phyloP scores from a whole-genome alignment of 35 echinoderm and acorn worm genomes.

The Amphiura filiformis region DNA sequence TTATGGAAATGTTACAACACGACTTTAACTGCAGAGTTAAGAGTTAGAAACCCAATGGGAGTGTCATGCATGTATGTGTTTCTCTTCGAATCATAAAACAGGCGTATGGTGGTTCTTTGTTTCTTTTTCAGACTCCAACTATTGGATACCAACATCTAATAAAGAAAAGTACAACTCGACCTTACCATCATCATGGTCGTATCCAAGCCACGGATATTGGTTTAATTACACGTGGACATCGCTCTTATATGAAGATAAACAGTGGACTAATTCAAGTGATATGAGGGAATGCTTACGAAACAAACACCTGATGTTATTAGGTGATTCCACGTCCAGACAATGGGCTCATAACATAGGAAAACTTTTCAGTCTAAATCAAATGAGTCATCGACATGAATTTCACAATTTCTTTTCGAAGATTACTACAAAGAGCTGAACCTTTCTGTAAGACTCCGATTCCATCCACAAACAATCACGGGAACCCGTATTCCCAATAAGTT shows the following conservation, averaged over 20 bases:
- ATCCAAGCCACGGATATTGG: too few species aligned
- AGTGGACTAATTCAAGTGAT: constrained; percentile 4
- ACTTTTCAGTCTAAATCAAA: not conserved
- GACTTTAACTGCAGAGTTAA: too few species aligned
- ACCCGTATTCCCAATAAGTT: not conserved
- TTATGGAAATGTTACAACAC: too few species aligned
- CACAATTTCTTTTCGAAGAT: not conserved
- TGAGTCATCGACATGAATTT: not conserved
- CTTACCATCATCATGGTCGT: too few species aligned
- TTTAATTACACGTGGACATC: constrained; percentile 19
- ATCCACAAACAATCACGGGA: not conserved
- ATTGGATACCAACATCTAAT: too few species aligned
- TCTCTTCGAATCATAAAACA: too few species aligned
- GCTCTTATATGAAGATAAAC: not conserved
- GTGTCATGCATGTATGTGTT: too few species aligned
- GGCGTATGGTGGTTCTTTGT: too few species aligned
- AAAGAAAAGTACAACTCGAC: too few species aligned
- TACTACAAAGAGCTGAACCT: not conserved
- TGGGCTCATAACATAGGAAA: not conserved
- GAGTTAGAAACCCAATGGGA: too few species aligned
- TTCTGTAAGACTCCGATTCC: not conserved
- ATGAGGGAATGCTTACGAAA: constrained; percentile 8
- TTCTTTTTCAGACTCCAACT: too few species aligned
- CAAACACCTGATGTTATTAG: constrained; percentile 12
- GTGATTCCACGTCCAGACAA: constrained; percentile 36